These are phyloP conservation scores for Hyles euphorbiae DNA, from an alignment of 1,140 invertebrate species.

Conservation along the genomic window DNA sequence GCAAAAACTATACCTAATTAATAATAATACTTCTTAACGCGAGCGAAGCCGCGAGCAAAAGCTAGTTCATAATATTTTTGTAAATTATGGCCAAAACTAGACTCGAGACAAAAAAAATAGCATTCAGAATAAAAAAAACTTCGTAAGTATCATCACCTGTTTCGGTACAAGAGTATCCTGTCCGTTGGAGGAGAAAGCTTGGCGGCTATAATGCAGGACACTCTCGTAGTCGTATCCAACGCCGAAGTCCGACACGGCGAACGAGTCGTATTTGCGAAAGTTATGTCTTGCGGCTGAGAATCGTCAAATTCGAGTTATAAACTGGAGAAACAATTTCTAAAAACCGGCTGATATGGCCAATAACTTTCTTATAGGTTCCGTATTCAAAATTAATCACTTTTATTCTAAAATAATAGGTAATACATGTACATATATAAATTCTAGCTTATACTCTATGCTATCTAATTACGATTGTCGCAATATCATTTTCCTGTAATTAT, in stretches of 20 bases:
- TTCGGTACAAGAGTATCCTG: conserved; percentile 79
- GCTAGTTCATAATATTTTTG: neutral
- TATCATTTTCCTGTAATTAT: too few relatives aligned
- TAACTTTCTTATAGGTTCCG: too few relatives aligned
- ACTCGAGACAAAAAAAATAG: conserved; percentile 6
- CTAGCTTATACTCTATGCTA: too few relatives aligned
- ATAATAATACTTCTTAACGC: too few relatives aligned
- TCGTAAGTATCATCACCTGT: conserved; percentile 36
- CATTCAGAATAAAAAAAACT: conserved; percentile 5
- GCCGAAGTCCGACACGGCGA: conserved; percentile 79
- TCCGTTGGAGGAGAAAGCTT: conserved; percentile 81
- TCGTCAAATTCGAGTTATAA: conserved; percentile 17
- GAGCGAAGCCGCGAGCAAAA: too few relatives aligned
- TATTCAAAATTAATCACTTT: too few relatives aligned
- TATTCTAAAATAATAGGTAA: too few relatives aligned
- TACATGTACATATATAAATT: too few relatives aligned
- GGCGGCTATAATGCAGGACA: conserved; percentile 83
- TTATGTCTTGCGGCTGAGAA: conserved; percentile 75
- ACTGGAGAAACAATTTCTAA: neutral
- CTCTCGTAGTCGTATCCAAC: conserved; percentile 83
- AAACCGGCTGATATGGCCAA: too few relatives aligned
- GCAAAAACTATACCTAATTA: neutral
- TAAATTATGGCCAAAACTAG: neutral
- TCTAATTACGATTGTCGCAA: too few relatives aligned
- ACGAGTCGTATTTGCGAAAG: conserved; percentile 82